Evolutionary conservation across 1,140 invertebrate genomes (phyloP).

Genomic region (Parapsyche elsis): DNA sequence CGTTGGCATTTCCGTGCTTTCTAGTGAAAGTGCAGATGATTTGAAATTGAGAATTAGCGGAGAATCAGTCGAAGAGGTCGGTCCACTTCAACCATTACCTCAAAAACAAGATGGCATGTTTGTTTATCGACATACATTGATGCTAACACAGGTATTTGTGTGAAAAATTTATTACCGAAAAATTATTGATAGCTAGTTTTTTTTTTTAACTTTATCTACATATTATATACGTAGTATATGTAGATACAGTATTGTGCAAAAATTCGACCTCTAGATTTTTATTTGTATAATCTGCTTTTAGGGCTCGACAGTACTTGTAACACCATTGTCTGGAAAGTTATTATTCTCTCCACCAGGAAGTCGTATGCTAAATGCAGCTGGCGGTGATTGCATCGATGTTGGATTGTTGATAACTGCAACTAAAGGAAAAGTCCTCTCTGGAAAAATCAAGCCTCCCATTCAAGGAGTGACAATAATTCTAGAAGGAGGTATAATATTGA

Average conservation of each 20-base stretch:
- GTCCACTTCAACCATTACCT: conserved; percentile 58
- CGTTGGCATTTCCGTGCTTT: conserved; percentile 62
- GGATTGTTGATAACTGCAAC: conserved; percentile 70
- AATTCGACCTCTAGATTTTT: no score
- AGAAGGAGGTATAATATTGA: conserved; percentile 53
- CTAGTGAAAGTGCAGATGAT: conserved; percentile 58
- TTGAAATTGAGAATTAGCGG: conserved; percentile 57
- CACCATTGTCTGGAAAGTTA: conserved; percentile 73
- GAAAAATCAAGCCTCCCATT: conserved; percentile 65
- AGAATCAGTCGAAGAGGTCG: conserved; percentile 57
- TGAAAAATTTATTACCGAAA: not conserved
- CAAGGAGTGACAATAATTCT: conserved; percentile 74
- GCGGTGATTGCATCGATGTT: conserved; percentile 78
- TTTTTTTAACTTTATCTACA: not conserved
- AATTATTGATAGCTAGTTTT: conserved; percentile 8
- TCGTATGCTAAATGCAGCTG: conserved; percentile 71
- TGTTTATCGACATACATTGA: conserved; percentile 61
- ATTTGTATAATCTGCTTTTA: conserved; percentile 57
- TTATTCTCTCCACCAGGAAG: conserved; percentile 76
- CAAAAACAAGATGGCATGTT: conserved; percentile 58
- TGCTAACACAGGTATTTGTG: conserved; percentile 58
- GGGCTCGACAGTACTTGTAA: conserved; percentile 70
- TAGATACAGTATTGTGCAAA: no score
- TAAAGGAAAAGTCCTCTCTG: conserved; percentile 68
- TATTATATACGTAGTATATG: no score